phyloP scores from a whole-genome alignment of 1,140 invertebrate species.

The Holotrichia oblita region DNA sequence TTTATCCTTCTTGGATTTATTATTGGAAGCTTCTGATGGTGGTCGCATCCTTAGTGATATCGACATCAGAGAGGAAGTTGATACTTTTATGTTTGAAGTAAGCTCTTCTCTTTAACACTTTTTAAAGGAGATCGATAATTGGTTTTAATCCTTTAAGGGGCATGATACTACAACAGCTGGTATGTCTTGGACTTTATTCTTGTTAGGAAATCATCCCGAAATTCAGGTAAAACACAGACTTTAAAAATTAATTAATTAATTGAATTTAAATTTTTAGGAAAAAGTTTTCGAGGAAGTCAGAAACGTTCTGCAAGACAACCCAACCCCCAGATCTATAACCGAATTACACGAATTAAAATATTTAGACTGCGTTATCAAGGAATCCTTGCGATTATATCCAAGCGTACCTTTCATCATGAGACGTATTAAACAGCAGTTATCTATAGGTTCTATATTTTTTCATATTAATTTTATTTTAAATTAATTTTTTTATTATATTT shows the following conservation, averaged over 20 bases:
- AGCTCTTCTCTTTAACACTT: neutral
- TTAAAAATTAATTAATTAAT: neutral
- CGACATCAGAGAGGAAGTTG: slow-evolving; percentile 29
- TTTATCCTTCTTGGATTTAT: slow-evolving; percentile 3
- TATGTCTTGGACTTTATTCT: slow-evolving; percentile 25
- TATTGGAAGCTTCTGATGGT: slow-evolving; percentile 19
- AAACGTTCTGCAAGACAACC: slow-evolving; percentile 26
- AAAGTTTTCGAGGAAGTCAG: slow-evolving; percentile 67
- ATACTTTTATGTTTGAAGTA: slow-evolving; percentile 40
- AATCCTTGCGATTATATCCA: slow-evolving; percentile 71
- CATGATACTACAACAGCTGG: slow-evolving; percentile 38
- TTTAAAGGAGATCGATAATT: neutral
- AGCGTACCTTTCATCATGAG: slow-evolving; percentile 73
- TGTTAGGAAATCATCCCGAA: slow-evolving; percentile 37
- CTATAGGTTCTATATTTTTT: slow-evolving; percentile 55
- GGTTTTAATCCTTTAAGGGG: neutral
- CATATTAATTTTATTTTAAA: neutral
- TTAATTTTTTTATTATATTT: neutral
- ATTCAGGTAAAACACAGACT: slow-evolving; percentile 33
- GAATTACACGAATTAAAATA: slow-evolving; percentile 71
- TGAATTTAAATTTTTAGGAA: slow-evolving; percentile 61
- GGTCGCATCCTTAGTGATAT: neutral
- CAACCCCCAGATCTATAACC: slow-evolving; percentile 57
- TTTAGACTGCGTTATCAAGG: slow-evolving; percentile 75
- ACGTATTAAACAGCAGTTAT: slow-evolving; percentile 66